Base-by-base conservation (phyloP, 92 coral and sea anemone genomes). In the Siderastrea siderea region DNA sequence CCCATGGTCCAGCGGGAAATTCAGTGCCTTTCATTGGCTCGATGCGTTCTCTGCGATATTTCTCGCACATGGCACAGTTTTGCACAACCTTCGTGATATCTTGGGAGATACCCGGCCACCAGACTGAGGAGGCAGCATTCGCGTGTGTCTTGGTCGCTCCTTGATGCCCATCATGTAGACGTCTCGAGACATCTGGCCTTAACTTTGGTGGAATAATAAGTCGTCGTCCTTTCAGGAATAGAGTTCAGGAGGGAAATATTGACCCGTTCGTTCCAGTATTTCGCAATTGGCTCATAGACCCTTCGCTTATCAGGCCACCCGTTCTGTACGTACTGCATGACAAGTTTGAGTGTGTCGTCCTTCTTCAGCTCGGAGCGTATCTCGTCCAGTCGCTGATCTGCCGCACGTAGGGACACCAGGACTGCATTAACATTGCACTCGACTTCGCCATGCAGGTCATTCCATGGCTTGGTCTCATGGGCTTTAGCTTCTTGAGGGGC, bases 151-250 rank as follows among this genome's bases (percentile, higher is more conserved):
- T 88, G 45, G 84, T 88, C 2, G 77, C 63, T 9, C 89, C 81
- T 62, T 89, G 92, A 61, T 84, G 92, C 8, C 84, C 89, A 54
- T 75, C 67, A 83, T 83, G 92, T 47, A 88, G 65, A 51, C 82
- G 60, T 5, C 76, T 77, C 62, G 82, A 78, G 4, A 88, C 84
- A 53, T 89, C 76, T 19, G 50, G 5, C 46, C 89, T 76, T 51
- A 84, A 58, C 68, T 16, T 70, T 12, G 75, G 76, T 16, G 92
- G 82, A 69, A 93, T 93, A 38, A 93, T 88, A 1, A 91, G 5
- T 45, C 84, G 65, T 44, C 90, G 71, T 68, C 93, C 96, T 83
- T 85, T 93, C 64, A 93, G 89, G 51, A 91, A 86, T 49, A 86
- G 54, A 80, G 64, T 82, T 59, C 19, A 81, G 87, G 58, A 93